Evolutionary conservation across 2,113 vertebrate genomes (phyloP).

Genomic region (Notarius lentiginosus): DNA sequence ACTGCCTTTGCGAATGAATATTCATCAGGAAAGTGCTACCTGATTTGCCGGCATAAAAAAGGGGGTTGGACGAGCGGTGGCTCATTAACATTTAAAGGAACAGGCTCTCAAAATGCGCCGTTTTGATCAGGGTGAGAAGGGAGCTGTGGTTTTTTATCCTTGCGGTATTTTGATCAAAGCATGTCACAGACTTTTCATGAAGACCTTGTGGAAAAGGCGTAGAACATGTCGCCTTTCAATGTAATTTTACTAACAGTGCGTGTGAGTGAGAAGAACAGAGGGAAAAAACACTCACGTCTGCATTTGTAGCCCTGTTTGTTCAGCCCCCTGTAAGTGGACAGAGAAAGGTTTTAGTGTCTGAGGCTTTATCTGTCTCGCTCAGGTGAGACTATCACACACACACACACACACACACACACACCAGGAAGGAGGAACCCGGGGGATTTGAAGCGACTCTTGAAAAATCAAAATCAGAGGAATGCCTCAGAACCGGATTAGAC

Average conservation of each 20-base stretch:
- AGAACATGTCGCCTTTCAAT: background rate
- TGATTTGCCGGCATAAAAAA: too few relatives aligned
- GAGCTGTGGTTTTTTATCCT: too few relatives aligned
- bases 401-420: background rate
- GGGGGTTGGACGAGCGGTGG: too few relatives aligned
- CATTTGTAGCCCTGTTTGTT: constrained; percentile 99
- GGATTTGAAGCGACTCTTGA: constrained; percentile 29
- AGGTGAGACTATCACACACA: background rate
- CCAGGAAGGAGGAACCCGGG: constrained; percentile 12
- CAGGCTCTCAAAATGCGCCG: too few relatives aligned
- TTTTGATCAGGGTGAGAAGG: too few relatives aligned
- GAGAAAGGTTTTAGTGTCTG: constrained; percentile 28
- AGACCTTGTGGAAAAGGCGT: too few relatives aligned
- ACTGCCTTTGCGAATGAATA: too few relatives aligned
- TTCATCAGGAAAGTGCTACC: too few relatives aligned
- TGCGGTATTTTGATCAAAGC: too few relatives aligned
- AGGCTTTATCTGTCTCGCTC: background rate
- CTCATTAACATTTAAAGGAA: too few relatives aligned
- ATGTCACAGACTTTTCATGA: too few relatives aligned
- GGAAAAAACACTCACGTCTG: constrained; percentile 84
- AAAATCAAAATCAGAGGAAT: constrained; percentile 20
- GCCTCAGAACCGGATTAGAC: background rate
- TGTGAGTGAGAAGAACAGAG: background rate
- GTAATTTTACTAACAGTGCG: background rate
- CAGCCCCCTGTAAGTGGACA: constrained; percentile 83